Evolutionary conservation across 2,797 vertebrate genomes (phyloP).

Genomic region (Rhabdophis nuchalis): DNA sequence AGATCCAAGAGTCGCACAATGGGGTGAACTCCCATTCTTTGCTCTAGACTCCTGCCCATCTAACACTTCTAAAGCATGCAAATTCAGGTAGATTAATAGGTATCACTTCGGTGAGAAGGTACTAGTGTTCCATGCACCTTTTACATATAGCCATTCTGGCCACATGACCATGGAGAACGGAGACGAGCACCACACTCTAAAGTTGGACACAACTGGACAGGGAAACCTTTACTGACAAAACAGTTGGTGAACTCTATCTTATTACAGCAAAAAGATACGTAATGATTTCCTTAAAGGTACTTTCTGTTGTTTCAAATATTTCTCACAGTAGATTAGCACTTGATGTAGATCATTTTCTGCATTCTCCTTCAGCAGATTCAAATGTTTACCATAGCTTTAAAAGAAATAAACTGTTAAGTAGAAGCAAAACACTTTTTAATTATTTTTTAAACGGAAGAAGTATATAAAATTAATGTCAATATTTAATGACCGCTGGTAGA

Average conservation of each 20-base stretch:
- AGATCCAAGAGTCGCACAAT: not conserved
- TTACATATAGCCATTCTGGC: not conserved
- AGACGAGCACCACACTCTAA: not conserved
- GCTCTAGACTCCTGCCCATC: not conserved
- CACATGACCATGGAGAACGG: not conserved
- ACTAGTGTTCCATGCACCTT: not conserved
- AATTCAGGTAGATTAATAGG: not conserved
- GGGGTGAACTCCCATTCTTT: not conserved
- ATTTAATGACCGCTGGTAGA: not conserved
- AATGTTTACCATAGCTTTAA: conserved; percentile 81
- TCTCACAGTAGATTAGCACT: conserved; percentile 79
- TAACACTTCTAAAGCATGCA: not conserved
- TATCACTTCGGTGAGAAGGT: not conserved
- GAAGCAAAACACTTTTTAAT: not conserved
- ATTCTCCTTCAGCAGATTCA: conserved; percentile 76
- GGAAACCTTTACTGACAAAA: not conserved
- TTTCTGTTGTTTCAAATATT: conserved; percentile 80
- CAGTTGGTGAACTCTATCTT: not conserved
- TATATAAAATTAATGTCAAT: not conserved
- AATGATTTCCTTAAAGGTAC: conserved; percentile 71
- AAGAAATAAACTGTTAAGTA: conserved; percentile 24
- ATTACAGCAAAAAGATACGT: conserved; percentile 80
- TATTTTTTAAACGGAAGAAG: not conserved
- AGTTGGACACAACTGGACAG: not conserved
- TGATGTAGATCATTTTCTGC: conserved; percentile 71